These are phyloP conservation scores for Isaurus tuberculatus DNA, from an alignment of 92 coral and sea anemone genomes.

Conservation along the genomic window DNA sequence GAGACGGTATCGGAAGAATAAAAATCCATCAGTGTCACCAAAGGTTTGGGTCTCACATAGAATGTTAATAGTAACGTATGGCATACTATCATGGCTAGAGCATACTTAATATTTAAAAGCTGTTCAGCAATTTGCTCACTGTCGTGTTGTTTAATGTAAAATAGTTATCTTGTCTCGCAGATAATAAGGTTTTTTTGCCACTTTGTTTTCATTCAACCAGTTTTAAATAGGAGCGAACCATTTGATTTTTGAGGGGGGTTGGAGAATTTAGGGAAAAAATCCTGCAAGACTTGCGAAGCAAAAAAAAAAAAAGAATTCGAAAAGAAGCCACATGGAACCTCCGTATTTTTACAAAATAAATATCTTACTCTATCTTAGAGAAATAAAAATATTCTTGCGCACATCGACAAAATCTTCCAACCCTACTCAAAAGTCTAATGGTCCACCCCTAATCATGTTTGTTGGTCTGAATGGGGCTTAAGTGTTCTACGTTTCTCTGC, in stretches of 20 bases:
- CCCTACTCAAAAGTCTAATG: too few relatives aligned
- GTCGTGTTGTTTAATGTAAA: not conserved
- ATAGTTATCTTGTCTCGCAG: slow-evolving; percentile 5
- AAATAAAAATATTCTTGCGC: not conserved
- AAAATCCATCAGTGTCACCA: slow-evolving; percentile 16
- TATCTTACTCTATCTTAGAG: not conserved
- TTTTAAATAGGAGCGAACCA: not conserved
- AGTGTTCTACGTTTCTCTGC: not conserved
- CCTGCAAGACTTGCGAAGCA: not conserved
- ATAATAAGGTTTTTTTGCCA: slow-evolving; percentile 1
- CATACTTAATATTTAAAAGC: slow-evolving; percentile 14
- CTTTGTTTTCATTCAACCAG: slow-evolving; percentile 5
- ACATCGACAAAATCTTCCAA: not conserved
- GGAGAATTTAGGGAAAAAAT: not conserved
- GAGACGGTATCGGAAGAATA: slow-evolving; percentile 48
- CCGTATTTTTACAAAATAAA: slow-evolving; percentile 7
- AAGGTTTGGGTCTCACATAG: slow-evolving; percentile 41
- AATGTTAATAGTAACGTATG: slow-evolving; percentile 1
- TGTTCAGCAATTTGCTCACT: slow-evolving; percentile 12
- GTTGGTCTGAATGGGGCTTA: not conserved
- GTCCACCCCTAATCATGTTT: not conserved
- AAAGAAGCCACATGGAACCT: not conserved
- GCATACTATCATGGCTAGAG: not conserved
- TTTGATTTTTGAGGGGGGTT: not conserved
- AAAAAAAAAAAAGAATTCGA: not conserved